Conservation (phyloP, 1,140 invertebrate species). For the Sipha flava region DNA sequence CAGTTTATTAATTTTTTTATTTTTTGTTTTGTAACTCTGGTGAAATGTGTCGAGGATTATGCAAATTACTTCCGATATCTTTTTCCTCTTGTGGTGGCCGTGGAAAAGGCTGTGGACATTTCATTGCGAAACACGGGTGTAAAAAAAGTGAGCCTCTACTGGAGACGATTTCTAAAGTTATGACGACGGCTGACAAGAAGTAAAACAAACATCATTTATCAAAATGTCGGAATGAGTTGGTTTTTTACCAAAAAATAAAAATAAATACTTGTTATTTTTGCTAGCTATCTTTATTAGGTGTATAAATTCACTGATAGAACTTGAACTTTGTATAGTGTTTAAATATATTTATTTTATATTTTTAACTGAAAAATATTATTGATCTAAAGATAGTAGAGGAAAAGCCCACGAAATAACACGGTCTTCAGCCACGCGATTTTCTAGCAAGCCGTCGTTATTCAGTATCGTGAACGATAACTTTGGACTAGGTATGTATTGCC, state of each 20-base stretch:
- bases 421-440: constrained; percentile 21
- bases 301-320: constrained; percentile 3
- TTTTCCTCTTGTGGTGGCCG: not conserved
- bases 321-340: not conserved
- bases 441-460: not conserved
- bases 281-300: constrained; percentile 11
- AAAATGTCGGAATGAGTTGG: constrained; percentile 12
- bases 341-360: not conserved
- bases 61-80: constrained; percentile 9
- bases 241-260: constrained; percentile 5
- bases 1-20: not conserved
- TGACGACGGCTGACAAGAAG: constrained; percentile 25
- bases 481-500: not conserved
- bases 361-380: constrained; percentile 16
- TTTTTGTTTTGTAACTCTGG: not conserved
- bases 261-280: not conserved
- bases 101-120: not conserved
- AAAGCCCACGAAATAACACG: not conserved
- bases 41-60: constrained; percentile 29
- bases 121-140: not conserved
- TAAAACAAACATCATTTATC: constrained; percentile 31
- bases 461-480: not conserved
- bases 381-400: constrained; percentile 1
- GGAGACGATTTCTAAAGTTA: constrained; percentile 15
- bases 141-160: constrained; percentile 4